Conservation (phyloP, 1,140 invertebrate genomes). For the Halesus radiatus region DNA sequence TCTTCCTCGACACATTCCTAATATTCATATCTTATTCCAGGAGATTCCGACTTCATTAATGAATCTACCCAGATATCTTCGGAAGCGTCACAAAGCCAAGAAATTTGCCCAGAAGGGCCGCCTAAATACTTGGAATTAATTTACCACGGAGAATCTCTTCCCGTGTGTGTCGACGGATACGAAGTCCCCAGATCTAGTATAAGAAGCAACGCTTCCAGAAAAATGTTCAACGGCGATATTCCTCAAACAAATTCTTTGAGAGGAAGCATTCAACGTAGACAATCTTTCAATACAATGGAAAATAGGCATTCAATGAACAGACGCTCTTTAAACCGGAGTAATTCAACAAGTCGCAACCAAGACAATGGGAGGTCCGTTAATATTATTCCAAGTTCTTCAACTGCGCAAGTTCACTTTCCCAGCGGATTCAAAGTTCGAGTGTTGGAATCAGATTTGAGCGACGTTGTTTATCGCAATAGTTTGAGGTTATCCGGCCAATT, state of each 20-base stretch:
- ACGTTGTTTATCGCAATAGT: constrained; percentile 15
- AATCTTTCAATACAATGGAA: constrained; percentile 29
- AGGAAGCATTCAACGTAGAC: background rate
- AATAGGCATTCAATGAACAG: constrained; percentile 8
- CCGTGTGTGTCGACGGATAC: constrained; percentile 71
- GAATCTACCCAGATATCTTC: constrained; percentile 16
- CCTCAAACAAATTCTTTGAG: constrained; percentile 5
- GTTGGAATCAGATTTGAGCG: constrained; percentile 28
- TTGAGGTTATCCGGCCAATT: constrained; percentile 6
- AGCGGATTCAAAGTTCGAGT: constrained; percentile 35
- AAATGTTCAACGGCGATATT: constrained; percentile 20
- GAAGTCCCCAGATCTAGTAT: constrained; percentile 70
- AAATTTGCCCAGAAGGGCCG: constrained; percentile 21
- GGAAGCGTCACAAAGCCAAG: background rate
- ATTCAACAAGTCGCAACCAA: background rate
- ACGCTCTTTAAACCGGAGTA: constrained; percentile 3
- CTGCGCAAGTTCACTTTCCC: constrained; percentile 16
- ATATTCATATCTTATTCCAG: constrained; percentile 1
- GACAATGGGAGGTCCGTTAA: constrained; percentile 1
- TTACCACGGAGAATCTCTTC: constrained; percentile 64
- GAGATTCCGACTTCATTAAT: constrained; percentile 14
- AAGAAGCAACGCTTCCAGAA: constrained; percentile 46
- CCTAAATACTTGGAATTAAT: constrained; percentile 75
- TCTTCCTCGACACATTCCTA: too few species aligned
- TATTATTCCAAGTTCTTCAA: background rate